Evolutionary conservation across 2,797 vertebrate genomes (phyloP).

Genomic region (Eleutherodactylus coqui): DNA sequence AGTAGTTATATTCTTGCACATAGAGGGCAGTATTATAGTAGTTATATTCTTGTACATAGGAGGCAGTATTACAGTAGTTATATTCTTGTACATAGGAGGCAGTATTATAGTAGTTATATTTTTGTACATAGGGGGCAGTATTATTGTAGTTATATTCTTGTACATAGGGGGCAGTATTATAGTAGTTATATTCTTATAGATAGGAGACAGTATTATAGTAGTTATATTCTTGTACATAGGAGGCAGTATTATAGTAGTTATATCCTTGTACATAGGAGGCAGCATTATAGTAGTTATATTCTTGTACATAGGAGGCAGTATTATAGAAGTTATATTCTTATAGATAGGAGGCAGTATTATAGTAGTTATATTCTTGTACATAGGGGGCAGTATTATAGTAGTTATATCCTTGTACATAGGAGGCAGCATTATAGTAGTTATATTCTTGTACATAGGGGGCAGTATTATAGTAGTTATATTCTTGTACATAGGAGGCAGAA

Average conservation of each 20-base stretch:
- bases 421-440: neutral
- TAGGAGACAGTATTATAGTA: neutral
- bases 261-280: neutral
- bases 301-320: neutral
- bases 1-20: no score
- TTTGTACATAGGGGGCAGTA: no score
- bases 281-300: slow-evolving; percentile 4
- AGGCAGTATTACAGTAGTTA: no score
- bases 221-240: neutral
- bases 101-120: no score
- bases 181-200: neutral
- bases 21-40: no score
- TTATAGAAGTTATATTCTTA: neutral
- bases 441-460: neutral
- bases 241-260: neutral
- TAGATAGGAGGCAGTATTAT: neutral
- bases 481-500: no score
- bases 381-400: neutral
- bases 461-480: no score
- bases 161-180: neutral
- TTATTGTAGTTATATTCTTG: no score
- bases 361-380: neutral
- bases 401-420: neutral
- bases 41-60: no score
- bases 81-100: no score